Conservation (phyloP, 1,140 invertebrate genomes). For the Triops cancriformis region DNA sequence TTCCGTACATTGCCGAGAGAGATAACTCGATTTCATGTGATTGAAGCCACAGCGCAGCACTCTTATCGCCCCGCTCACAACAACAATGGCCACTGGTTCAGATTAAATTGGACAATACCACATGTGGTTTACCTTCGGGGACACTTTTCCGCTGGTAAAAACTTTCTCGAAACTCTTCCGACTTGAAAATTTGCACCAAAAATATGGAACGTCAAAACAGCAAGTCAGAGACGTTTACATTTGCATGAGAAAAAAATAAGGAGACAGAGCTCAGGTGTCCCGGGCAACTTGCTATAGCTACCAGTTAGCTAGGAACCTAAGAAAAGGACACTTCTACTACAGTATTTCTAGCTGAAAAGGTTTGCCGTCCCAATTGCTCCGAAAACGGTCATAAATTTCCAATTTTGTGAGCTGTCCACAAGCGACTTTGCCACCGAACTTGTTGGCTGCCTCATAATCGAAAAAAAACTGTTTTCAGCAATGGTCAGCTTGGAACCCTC, state of each 20-base stretch:
- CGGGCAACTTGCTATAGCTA: neutral
- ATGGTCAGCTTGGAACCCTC: neutral
- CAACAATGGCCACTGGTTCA: neutral
- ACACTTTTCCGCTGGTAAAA: neutral
- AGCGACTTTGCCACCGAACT: slow-evolving; percentile 4
- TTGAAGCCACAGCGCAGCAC: neutral
- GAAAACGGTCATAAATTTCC: neutral
- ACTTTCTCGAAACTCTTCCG: neutral
- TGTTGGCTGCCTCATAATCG: neutral
- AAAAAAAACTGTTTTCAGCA: neutral
- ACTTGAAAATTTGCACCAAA: neutral
- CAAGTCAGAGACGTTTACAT: neutral
- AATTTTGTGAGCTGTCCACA: slow-evolving; percentile 3
- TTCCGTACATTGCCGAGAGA: slow-evolving; percentile 3
- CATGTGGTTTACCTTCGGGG: slow-evolving; percentile 7
- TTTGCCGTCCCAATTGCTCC: neutral
- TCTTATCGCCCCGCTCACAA: neutral
- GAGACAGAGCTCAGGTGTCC: neutral
- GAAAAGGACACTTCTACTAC: neutral
- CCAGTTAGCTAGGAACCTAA: neutral
- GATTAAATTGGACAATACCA: neutral
- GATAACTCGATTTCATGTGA: neutral
- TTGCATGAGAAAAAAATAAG: neutral
- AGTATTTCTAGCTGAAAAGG: neutral
- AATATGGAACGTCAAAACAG: neutral